Percentiles rank a stretch among this genome's conserved stretches.
Conservation (phyloP, 2,888 invertebrate genomes). For the Cosmorhoe ocellata region DNA sequence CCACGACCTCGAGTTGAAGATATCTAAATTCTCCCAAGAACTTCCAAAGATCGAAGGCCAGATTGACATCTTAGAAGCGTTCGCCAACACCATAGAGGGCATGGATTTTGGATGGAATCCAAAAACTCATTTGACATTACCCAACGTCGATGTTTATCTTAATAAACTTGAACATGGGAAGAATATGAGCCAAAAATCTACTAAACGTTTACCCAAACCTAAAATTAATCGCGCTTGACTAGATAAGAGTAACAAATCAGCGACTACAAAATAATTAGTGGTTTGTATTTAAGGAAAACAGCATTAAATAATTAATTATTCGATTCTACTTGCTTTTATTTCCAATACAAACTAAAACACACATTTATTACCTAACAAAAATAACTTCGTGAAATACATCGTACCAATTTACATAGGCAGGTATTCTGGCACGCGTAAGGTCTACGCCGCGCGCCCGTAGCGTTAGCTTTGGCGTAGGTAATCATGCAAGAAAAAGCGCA, state of each 20-base stretch:
- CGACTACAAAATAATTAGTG: not conserved
- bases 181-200: slow-evolving; percentile 32
- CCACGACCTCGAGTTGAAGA: slow-evolving; percentile 53
- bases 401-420: too few species aligned
- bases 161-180: slow-evolving; percentile 30
- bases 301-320: slow-evolving; percentile 11
- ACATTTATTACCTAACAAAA: too few species aligned
- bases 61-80: slow-evolving; percentile 58
- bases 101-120: slow-evolving; percentile 48
- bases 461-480: too few species aligned
- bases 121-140: slow-evolving; percentile 40
- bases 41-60: slow-evolving; percentile 68
- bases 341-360: too few species aligned
- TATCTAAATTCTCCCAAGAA: slow-evolving; percentile 55
- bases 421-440: too few species aligned
- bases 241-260: slow-evolving; percentile 26
- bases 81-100: slow-evolving; percentile 51
- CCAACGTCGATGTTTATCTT: slow-evolving; percentile 48
- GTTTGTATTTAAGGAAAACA: slow-evolving; percentile 10
- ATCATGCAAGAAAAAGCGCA: too few species aligned
- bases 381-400: too few species aligned
- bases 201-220: slow-evolving; percentile 14
- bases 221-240: slow-evolving; percentile 35
- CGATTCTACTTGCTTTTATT: not conserved
- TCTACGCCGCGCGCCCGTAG: too few species aligned